Evolutionary conservation across 2,888 invertebrate genomes (phyloP).

Genomic region (Euphydryas editha): DNA sequence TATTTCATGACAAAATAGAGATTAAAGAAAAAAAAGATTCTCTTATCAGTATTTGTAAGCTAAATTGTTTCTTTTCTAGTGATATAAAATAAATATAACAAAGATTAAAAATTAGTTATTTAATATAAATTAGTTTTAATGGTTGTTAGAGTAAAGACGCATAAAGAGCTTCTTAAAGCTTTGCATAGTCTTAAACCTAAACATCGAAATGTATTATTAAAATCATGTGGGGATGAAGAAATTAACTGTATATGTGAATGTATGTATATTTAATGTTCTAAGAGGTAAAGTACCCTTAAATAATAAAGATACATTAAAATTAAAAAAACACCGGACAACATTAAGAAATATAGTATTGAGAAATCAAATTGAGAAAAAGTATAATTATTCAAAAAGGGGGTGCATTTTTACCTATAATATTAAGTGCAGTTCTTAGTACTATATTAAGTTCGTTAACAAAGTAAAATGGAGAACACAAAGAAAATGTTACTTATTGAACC

Average conservation of each 20-base stretch:
- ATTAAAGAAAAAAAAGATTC: too few relatives aligned
- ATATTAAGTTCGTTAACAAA: background rate
- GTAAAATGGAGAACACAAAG: too few relatives aligned
- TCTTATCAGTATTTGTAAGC: too few relatives aligned
- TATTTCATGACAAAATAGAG: too few relatives aligned
- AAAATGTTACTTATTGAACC: too few relatives aligned
- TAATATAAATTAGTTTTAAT: too few relatives aligned
- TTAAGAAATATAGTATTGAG: conserved; percentile 23
- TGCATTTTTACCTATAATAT: conserved; percentile 29
- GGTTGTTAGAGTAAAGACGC: background rate
- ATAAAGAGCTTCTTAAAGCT: conserved; percentile 8
- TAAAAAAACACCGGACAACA: conserved; percentile 23
- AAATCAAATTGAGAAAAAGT: conserved; percentile 26
- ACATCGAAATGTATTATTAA: conserved; percentile 9
- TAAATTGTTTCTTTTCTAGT: too few relatives aligned
- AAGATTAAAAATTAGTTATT: too few relatives aligned
- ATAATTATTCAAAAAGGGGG: too few relatives aligned
- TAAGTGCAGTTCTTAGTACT: conserved; percentile 26
- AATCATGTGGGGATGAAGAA: conserved; percentile 24
- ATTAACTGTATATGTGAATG: conserved; percentile 31
- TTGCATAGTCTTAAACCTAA: conserved; percentile 15
- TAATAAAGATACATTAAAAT: conserved; percentile 14
- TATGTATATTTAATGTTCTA: conserved; percentile 32
- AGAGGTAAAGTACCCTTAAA: conserved; percentile 19
- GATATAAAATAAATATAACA: too few relatives aligned